Conservation (phyloP, 2,113 vertebrate genomes). For the Ranitomeya imitator region DNA sequence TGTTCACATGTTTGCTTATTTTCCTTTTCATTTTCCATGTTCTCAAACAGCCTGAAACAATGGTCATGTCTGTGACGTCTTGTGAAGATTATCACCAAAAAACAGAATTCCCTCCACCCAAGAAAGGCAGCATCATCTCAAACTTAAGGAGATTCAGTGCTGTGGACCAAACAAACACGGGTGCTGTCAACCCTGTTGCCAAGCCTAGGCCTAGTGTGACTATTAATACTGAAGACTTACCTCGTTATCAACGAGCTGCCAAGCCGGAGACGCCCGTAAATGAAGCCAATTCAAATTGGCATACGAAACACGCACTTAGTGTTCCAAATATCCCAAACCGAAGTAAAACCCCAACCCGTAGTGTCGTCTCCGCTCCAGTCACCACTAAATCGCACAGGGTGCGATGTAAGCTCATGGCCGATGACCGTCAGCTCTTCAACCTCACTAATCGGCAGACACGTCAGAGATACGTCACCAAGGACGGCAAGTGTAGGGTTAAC, state of each 20-base stretch:
- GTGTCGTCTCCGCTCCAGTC: constrained; percentile 6
- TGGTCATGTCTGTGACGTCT: background rate
- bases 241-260: constrained; percentile 48
- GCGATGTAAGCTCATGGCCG: constrained; percentile 73
- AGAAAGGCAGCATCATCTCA: constrained; percentile 59
- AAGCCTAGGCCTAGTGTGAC: constrained; percentile 57
- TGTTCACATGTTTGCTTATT: background rate
- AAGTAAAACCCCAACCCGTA: constrained; percentile 39
- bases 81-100: constrained; percentile 8
- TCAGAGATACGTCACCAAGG: constrained; percentile 80
- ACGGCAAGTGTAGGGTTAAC: constrained; percentile 83
- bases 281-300: background rate
- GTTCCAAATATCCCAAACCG: constrained; percentile 60
- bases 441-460: constrained; percentile 66
- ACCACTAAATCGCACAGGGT: constrained; percentile 63
- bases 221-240: constrained; percentile 57
- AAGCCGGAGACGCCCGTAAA: background rate
- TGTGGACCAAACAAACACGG: background rate
- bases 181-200: background rate
- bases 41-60: constrained; percentile 60
- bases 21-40: background rate
- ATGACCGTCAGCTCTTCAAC: constrained; percentile 65
- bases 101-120: constrained; percentile 31
- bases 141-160: constrained; percentile 58
- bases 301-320: constrained; percentile 42